Evolutionary conservation across 2,888 invertebrate species (phyloP).

Genomic region (Dryomyza anilis): DNA sequence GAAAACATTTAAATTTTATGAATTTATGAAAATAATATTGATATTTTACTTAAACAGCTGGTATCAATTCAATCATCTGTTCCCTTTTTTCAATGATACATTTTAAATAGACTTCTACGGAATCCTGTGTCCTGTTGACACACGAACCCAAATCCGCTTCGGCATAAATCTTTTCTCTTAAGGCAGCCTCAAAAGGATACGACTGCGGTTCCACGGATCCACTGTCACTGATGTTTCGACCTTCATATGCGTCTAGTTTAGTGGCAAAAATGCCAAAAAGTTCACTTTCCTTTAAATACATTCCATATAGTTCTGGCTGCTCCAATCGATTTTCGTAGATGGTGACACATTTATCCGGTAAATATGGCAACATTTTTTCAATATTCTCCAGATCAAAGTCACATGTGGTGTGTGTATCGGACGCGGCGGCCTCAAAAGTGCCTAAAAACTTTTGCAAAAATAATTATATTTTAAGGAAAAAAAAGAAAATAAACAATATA

Average conservation of each 20-base stretch:
- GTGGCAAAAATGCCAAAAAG: constrained; percentile 27
- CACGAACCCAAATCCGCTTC: constrained; percentile 22
- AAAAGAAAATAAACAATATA: not conserved
- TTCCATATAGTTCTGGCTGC: constrained; percentile 6
- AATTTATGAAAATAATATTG: not conserved
- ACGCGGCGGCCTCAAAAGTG: too few relatives aligned
- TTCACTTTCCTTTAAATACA: constrained; percentile 27
- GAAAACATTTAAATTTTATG: not conserved
- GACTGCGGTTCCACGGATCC: not conserved
- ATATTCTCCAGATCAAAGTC: constrained; percentile 35
- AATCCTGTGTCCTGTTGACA: constrained; percentile 8
- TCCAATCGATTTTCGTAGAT: constrained; percentile 27
- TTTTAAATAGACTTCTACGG: constrained; percentile 21
- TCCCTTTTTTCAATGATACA: constrained; percentile 26
- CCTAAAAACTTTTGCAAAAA: too few relatives aligned
- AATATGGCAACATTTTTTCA: constrained; percentile 20
- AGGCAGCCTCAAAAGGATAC: constrained; percentile 30
- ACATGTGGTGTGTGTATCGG: constrained; percentile 23
- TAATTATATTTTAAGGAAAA: too few relatives aligned
- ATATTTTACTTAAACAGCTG: not conserved
- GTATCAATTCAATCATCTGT: constrained; percentile 27
- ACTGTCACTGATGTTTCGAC: constrained; percentile 8
- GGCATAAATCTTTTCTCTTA: constrained; percentile 21
- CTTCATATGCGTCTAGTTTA: constrained; percentile 33
- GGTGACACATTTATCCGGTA: constrained; percentile 29